Conservation (phyloP, 2,888 invertebrate genomes). For the Aleiodes leptofemur region DNA sequence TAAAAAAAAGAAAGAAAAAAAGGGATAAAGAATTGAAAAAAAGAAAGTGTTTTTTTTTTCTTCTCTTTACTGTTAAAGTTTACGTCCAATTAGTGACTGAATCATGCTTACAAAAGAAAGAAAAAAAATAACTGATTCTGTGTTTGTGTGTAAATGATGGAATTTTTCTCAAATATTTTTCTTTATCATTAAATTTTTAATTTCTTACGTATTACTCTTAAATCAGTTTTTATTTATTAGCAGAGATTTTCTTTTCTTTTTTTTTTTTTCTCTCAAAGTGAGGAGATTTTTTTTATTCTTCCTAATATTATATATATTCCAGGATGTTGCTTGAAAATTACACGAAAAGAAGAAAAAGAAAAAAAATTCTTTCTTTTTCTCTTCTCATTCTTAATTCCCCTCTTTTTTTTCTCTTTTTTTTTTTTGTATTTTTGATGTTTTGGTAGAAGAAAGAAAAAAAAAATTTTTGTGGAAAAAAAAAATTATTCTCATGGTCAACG, state of each 20-base stretch:
- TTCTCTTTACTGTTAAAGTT: conserved; percentile 61
- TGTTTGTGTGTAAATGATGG: neutral
- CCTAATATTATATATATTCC: conserved; percentile 12
- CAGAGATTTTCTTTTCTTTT: too few relatives aligned
- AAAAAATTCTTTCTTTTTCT: conserved; percentile 9
- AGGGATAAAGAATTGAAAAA: neutral
- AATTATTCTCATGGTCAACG: conserved; percentile 70
- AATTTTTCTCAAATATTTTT: neutral
- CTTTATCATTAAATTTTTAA: neutral
- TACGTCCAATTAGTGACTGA: conserved; percentile 47
- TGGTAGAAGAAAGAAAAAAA: conserved; percentile 23
- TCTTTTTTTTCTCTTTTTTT: neutral
- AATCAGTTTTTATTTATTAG: too few relatives aligned
- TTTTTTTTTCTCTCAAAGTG: too few relatives aligned
- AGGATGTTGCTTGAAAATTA: conserved; percentile 5
- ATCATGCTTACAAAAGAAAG: conserved; percentile 6
- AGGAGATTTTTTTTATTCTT: too few relatives aligned
- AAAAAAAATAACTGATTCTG: conserved; percentile 38
- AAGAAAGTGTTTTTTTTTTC: too few relatives aligned
- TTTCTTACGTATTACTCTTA: neutral
- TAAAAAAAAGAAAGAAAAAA: conserved; percentile 4
- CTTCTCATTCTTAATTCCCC: conserved; percentile 26
- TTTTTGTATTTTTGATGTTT: conserved; percentile 29
- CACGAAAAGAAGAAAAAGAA: neutral
- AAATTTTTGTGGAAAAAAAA: neutral